A percentile compares a stretch with the other conserved stretches of the same genome.
Evolutionary conservation across 64 coral and sea anemone genomes (phyloP).

Genomic region (Platygyra sinensis): DNA sequence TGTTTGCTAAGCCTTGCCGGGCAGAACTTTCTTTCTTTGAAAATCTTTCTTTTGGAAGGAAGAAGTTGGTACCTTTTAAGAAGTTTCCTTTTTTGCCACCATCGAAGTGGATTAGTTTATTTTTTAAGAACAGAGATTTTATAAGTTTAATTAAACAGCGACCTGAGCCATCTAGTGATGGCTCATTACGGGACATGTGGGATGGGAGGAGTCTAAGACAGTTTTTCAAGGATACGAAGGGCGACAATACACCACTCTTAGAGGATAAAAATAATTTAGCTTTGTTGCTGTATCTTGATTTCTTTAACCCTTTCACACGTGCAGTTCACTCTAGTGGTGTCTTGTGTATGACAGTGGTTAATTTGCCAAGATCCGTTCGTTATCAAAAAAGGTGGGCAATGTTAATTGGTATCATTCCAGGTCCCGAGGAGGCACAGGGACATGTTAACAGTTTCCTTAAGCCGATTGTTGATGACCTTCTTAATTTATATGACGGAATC

Average conservation of each 20-base stretch:
- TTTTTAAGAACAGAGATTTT: slow-evolving; percentile 5
- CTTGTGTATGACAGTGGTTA: slow-evolving; percentile 50
- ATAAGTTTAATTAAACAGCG: background rate
- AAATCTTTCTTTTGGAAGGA: background rate
- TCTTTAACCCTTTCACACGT: slow-evolving; percentile 38
- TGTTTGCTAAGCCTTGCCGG: background rate
- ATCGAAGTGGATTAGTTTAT: slow-evolving; percentile 3
- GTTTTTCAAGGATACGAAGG: background rate
- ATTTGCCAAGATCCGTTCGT: slow-evolving; percentile 39
- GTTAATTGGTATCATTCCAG: slow-evolving; percentile 55
- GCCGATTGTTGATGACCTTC: slow-evolving; percentile 46
- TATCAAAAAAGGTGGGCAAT: slow-evolving; percentile 45
- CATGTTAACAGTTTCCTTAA: slow-evolving; percentile 43
- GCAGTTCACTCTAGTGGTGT: slow-evolving; percentile 44
- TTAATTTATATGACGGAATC: slow-evolving; percentile 23
- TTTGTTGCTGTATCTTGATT: slow-evolving; percentile 51
- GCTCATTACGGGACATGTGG: slow-evolving; percentile 5
- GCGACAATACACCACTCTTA: background rate
- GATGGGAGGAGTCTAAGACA: background rate
- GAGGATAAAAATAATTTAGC: slow-evolving; percentile 35
- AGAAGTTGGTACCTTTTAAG: slow-evolving; percentile 13
- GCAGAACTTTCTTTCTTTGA: background rate
- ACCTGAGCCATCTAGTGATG: slow-evolving; percentile 11
- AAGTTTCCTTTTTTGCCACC: slow-evolving; percentile 19
- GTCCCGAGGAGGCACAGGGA: slow-evolving; percentile 29